These are phyloP conservation scores for Steinernema khuongi DNA, from an alignment of 1,140 invertebrate genomes.

Conservation along the genomic window DNA sequence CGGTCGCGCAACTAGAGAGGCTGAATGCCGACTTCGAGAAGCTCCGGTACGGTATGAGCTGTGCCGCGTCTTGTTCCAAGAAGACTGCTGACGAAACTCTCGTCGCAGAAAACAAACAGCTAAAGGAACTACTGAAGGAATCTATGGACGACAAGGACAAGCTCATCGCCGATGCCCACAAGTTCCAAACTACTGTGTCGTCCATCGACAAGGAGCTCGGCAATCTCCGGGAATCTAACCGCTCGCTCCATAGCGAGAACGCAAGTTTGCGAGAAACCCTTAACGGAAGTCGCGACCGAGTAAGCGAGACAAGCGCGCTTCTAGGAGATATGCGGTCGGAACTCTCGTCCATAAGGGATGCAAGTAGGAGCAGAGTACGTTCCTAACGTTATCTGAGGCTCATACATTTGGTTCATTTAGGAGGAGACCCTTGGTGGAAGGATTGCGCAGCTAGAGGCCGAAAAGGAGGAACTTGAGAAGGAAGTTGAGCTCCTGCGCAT, in stretches of 20 bases:
- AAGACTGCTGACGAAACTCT: background rate
- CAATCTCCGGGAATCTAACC: background rate
- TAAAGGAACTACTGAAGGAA: conserved; percentile 23
- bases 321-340: background rate
- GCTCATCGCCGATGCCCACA: background rate
- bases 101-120: conserved; percentile 1
- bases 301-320: background rate
- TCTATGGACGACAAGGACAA: conserved; percentile 19
- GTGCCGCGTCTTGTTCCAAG: background rate
- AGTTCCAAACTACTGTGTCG: background rate
- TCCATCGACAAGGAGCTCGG: background rate
- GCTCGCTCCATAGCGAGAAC: background rate
- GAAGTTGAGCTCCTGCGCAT: background rate
- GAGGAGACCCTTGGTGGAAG: background rate
- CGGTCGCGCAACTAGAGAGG: conserved; percentile 26
- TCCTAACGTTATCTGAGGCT: background rate
- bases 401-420: background rate
- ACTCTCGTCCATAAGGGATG: background rate
- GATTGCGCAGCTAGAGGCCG: background rate
- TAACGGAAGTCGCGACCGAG: background rate
- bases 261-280: background rate
- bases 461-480: background rate
- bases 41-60: background rate
- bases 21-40: conserved; percentile 24
- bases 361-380: background rate